Percentiles rank a stretch among this genome's conserved stretches.
Conservation (phyloP, 2,113 vertebrate species). For the Archilochus colubris region DNA sequence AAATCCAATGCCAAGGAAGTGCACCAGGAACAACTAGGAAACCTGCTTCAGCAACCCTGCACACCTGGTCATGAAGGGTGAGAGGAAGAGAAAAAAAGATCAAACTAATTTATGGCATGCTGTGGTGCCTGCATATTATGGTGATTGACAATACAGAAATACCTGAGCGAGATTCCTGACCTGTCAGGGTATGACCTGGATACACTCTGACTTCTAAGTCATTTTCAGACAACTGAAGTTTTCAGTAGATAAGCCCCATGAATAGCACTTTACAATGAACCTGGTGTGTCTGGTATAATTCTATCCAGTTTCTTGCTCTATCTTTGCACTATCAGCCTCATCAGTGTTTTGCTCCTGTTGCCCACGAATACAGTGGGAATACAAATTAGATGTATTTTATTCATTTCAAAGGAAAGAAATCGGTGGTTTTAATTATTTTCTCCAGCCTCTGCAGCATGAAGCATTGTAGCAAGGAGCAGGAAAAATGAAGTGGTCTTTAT, state of each 20-base stretch:
- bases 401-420: background rate
- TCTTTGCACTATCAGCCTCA: background rate
- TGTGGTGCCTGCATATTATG: background rate
- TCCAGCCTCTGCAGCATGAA: background rate
- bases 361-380: background rate
- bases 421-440: background rate
- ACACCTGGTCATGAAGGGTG: background rate
- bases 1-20: background rate
- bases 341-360: background rate
- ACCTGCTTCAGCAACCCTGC: background rate
- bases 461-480: background rate
- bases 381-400: background rate
- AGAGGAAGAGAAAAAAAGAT: background rate
- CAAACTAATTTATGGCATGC: background rate
- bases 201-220: background rate
- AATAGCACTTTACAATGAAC: background rate
- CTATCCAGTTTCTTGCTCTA: background rate
- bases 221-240: slow-evolving; percentile 7
- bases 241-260: background rate
- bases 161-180: background rate
- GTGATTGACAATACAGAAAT: background rate
- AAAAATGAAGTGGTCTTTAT: background rate
- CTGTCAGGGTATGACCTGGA: background rate
- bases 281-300: background rate
- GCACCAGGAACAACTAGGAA: background rate